Evolutionary conservation across 1,140 invertebrate species (phyloP), one percentile per base, ranked within the genome.

Genomic region (Ephestia elutella): DNA sequence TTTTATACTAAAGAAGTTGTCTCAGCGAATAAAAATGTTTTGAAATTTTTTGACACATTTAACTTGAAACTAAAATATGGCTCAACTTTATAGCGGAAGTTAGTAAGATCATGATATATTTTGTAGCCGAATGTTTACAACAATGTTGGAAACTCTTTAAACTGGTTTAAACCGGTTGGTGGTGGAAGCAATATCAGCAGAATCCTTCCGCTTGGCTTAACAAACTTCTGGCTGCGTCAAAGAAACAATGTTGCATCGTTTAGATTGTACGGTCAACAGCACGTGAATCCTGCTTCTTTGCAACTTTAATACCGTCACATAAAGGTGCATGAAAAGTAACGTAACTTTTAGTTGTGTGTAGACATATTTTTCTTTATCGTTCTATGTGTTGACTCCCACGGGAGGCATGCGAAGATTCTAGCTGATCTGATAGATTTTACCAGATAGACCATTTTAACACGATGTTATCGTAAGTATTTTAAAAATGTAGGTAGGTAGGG

Each of bases 81-180:
- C 38, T 44, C 15, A 44, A 44, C 1, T 44, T 44, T 44, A 44
- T 44, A 1, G 38, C 15, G 10, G 5, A 15, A 44, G 38, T 44
- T 44, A 44, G 38, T 44, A 44, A 44, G 38, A 44, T 44, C 38
- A 15, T 44, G 38, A 44, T 44, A 15, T 44, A 44, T 44, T 44
- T 44, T 44, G 38, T 44, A 15, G 38, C 38, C 38, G 15, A 44
- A 44, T 35, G 38, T 15, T 15, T 10, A 15, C 38, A 44, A 44
- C 38, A 15, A 44, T 44, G 38, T 44, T 44, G 38, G 38, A 7
- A 44, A 15, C 38, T 44, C 38, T 44, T 44, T 15, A 44, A 44
- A 44, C 13, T 44, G 15, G 38, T 44, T 15, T n/a, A 25, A 25
- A 25, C 21, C 7, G 21, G 21, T 25, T 25, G 2, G 21, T 25